phyloP scores from a whole-genome alignment of 2,113 vertebrate genomes.

The Marmota flaviventris region DNA sequence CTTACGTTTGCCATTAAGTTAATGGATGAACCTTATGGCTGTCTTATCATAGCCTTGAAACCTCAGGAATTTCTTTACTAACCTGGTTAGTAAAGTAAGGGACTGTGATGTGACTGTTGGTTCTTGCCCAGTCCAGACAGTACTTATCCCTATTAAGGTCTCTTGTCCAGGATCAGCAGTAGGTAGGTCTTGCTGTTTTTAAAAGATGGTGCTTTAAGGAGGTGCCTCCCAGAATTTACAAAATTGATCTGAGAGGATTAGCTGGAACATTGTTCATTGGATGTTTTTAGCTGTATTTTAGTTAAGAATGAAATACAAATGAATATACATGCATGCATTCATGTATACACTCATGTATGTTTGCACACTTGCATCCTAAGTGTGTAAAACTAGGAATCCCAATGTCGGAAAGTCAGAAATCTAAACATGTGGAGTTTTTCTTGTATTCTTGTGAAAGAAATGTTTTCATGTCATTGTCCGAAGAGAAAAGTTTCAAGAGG shows the following conservation, averaged over 20 bases:
- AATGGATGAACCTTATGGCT: neutral
- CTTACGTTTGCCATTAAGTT: neutral
- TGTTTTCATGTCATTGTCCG: neutral
- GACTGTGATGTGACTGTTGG: neutral
- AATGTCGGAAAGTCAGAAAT: neutral
- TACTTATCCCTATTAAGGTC: neutral
- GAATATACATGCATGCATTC: neutral
- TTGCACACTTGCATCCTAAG: neutral
- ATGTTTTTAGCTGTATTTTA: neutral
- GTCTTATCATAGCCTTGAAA: neutral
- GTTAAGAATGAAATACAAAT: neutral
- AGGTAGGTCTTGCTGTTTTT: neutral
- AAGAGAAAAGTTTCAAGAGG: neutral
- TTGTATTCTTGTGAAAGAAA: neutral
- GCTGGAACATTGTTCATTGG: neutral
- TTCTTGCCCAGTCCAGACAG: neutral
- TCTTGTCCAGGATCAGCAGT: neutral
- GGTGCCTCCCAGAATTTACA: slow-evolving; percentile 13
- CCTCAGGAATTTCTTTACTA: slow-evolving; percentile 12
- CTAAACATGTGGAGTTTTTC: neutral
- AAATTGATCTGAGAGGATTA: neutral
- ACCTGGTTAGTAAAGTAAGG: neutral
- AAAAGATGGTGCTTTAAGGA: neutral
- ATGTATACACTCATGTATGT: neutral
- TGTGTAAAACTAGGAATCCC: neutral